Evolutionary conservation across 2,113 vertebrate species (phyloP), one percentile per base, ranked within the genome.

Genomic region (Colinus virginianus): DNA sequence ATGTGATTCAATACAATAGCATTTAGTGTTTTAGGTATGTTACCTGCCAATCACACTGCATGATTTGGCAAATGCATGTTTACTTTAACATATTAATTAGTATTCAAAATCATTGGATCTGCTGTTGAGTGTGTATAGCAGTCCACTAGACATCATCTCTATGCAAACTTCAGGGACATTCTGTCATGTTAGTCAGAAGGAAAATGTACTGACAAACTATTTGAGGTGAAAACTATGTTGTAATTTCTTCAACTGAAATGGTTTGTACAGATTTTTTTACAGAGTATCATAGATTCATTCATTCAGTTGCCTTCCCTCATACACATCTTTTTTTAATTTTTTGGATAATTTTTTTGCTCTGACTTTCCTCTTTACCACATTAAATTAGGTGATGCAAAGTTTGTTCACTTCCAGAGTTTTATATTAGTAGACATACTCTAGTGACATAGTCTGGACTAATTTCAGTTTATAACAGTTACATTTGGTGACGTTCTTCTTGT

Each of bases 71-170:
- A 86, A 95, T 93, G 69, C 22, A 7, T 84, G 56, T 62, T 74
- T 94, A 82, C 19, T 88, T 96, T 92, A 95, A 91, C 88, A 93
- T 96, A 75, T 68, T 95, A 7, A 78, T 88, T 88, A 92, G 36
- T 21, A 6, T 80, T 78, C 94, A 53, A 93, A 94, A 90, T 79
- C 7, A 51, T 46, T 90, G 17, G 61, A 70, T 15, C 62, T 9
- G 15, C 34, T 77, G 23, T 58, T 63, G 81, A 53, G 10, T 23
- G 58, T 75, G 67, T n/a, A 88, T 25, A 70, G 22, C 13, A 30
- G 75, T 84, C 26, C 10, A 32, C 30, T 81, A 49, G 26, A 68
- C 10, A 28, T 51, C 38, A 40, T 18, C 9, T 76, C 5, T 71
- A 12, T 51, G 18, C 8, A 58, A 67, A 71, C 3, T 17, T 22